Evolutionary conservation across 37 sponge, comb jelly and placozoan species (phyloP).

Genomic region (Beroe forskalii): DNA sequence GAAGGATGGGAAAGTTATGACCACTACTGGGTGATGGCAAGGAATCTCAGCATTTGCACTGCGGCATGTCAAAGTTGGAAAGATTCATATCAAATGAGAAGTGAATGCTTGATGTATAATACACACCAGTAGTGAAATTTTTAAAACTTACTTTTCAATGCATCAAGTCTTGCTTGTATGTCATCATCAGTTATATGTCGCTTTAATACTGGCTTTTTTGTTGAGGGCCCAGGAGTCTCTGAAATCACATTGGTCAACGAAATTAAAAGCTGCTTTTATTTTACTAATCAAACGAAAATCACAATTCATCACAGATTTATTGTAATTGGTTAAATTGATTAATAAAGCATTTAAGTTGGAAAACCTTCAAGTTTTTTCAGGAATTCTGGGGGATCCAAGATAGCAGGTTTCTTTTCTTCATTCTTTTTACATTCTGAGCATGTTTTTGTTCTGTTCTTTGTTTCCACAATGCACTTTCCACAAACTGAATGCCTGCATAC

Average conservation of each 20-base stretch:
- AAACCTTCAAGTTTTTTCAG: slow-evolving; percentile 33
- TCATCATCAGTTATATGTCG: slow-evolving; percentile 23
- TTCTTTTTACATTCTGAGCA: slow-evolving; percentile 6
- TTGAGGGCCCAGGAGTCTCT: slow-evolving; percentile 4
- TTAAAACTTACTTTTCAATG: slow-evolving; percentile 37
- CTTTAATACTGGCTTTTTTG: background rate
- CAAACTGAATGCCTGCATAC: slow-evolving; percentile 7
- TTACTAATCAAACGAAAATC: too few species aligned
- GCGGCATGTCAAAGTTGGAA: too few species aligned
- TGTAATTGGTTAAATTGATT: too few species aligned
- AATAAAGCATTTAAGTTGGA: too few species aligned
- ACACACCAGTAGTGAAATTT: background rate
- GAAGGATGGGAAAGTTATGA: background rate
- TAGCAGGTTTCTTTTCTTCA: background rate
- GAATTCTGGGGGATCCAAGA: slow-evolving; percentile 33
- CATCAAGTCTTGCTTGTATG: slow-evolving; percentile 19
- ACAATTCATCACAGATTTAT: too few species aligned
- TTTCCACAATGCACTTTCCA: slow-evolving; percentile 25
- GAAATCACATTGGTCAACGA: too few species aligned
- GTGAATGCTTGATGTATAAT: too few species aligned
- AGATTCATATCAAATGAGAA: too few species aligned
- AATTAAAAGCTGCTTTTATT: too few species aligned
- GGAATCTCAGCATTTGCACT: too few species aligned
- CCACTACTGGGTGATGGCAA: too few species aligned
- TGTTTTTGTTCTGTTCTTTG: background rate